Conservation (phyloP, 2,888 invertebrate species). For the Troides helena region DNA sequence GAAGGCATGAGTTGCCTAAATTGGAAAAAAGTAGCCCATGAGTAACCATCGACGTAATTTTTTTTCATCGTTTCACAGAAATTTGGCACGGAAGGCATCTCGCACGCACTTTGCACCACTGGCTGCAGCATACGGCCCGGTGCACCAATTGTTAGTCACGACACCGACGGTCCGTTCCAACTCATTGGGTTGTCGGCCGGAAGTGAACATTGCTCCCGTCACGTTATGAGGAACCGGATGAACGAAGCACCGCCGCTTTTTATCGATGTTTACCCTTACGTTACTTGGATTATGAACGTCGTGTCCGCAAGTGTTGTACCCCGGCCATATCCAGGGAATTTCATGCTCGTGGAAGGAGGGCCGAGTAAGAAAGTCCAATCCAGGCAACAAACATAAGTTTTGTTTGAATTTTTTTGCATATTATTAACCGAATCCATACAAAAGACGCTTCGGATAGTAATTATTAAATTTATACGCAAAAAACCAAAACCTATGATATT, state of each 20-base stretch:
- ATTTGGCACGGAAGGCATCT: slow-evolving; percentile 57
- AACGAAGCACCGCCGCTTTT: slow-evolving; percentile 63
- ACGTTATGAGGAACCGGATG: slow-evolving; percentile 53
- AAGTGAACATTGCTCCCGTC: slow-evolving; percentile 51
- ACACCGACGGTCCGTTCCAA: slow-evolving; percentile 56
- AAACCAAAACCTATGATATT: too few relatives aligned
- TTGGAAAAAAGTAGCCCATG: too few relatives aligned
- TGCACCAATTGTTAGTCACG: slow-evolving; percentile 60
- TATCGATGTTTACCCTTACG: slow-evolving; percentile 66
- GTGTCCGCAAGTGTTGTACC: slow-evolving; percentile 62
- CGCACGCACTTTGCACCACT: slow-evolving; percentile 63
- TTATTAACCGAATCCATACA: background rate
- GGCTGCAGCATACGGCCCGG: slow-evolving; percentile 66
- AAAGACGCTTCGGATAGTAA: too few relatives aligned
- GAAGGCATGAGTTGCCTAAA: too few relatives aligned
- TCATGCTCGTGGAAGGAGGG: slow-evolving; percentile 49
- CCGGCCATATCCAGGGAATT: slow-evolving; percentile 55
- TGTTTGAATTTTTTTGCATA: background rate
- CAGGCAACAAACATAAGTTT: background rate
- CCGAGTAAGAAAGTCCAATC: slow-evolving; percentile 39
- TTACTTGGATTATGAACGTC: slow-evolving; percentile 62
- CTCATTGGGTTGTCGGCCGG: slow-evolving; percentile 61
- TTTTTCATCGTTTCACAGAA: slow-evolving; percentile 39
- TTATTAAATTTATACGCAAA: too few relatives aligned
- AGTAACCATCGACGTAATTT: background rate